These are phyloP conservation scores for Hippopotamyrus pictus DNA, from an alignment of 2,797 vertebrate genomes.

Conservation along the genomic window DNA sequence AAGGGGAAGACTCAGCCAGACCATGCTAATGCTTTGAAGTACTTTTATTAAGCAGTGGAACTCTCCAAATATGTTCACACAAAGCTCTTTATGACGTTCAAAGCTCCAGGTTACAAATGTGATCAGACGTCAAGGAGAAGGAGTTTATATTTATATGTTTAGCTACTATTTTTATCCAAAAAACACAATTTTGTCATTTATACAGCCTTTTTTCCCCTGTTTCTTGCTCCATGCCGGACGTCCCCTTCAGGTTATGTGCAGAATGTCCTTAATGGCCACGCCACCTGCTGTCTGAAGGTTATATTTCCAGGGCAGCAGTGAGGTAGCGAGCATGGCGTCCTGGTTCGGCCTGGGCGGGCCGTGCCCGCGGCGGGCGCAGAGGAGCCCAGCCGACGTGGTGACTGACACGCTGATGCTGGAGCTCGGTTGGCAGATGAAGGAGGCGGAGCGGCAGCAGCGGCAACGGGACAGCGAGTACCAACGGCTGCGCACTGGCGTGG, in stretches of 20 bases:
- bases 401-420: constrained; percentile 93
- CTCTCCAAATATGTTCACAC: neutral
- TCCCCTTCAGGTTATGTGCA: neutral
- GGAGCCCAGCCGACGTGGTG: constrained; percentile 78
- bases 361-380: constrained; percentile 57
- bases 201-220: neutral
- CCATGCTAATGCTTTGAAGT: neutral
- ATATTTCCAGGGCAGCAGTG: neutral
- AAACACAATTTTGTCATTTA: neutral
- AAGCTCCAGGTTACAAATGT: neutral
- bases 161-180: neutral
- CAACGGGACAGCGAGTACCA: constrained; percentile 71
- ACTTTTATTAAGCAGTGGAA: neutral
- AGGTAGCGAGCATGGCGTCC: constrained; percentile 59
- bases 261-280: neutral
- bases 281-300: neutral
- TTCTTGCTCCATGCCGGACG: neutral
- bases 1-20: neutral
- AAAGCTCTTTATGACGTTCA: neutral
- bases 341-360: constrained; percentile 84
- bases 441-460: constrained; percentile 76
- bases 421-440: constrained; percentile 84
- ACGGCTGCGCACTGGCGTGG: constrained; percentile 78
- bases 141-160: neutral
- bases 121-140: neutral